Base-by-base conservation (phyloP, 2,888 invertebrate species). In the Pilophorus perplexus region DNA sequence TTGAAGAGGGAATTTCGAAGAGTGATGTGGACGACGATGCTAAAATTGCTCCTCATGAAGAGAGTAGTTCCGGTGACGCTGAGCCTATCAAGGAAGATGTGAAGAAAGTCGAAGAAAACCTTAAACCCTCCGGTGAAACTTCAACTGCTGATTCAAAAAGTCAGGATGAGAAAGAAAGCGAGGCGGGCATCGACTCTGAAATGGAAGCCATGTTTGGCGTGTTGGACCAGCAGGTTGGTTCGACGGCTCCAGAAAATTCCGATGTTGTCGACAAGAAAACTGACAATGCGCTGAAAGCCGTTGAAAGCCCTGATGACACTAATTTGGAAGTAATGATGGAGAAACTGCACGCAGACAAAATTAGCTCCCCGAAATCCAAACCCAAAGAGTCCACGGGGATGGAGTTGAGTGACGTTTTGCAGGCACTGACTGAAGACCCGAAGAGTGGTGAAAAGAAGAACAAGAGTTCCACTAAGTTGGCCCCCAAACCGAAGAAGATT, bases 291-390 rank as follows among this genome's bases (percentile, higher is more conserved):
- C n/a, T n/a, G n/a, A n/a, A n/a, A n/a, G n/a, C n/a, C n/a, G n/a
- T n/a, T 23, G 46, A 62, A 46, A 62, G 33, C 33, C 62, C 33
- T 1, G 62, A 62, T 14, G 62, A 33, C 3, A 28, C 62, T 12
- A 62, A 62, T 48, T 48, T 62, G n/a, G 62, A 62, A 28, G 22
- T 18, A n/a, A 62, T 62, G 62, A 62, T 62, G 62, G 62, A 62
- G 48, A 48, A 46, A 12, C 6, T 62, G 48, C 62, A 62, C 16
- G 62, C 62, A 10, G 62, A 62, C 33, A 62, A 62, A 28, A 16
- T 62, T 20, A 2, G 4, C n/a, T n/a, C 46, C 27, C 18, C 27
- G 20, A 27, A 22, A 10, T 14, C 27, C 10, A 22, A 20, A 18
- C 62, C 18, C 20, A 62, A 62, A 18, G 62, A 62, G 12, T 33